These are phyloP conservation scores for Hylomyscus alleni DNA, from an alignment of 2,797 vertebrate species.

Conservation along the genomic window DNA sequence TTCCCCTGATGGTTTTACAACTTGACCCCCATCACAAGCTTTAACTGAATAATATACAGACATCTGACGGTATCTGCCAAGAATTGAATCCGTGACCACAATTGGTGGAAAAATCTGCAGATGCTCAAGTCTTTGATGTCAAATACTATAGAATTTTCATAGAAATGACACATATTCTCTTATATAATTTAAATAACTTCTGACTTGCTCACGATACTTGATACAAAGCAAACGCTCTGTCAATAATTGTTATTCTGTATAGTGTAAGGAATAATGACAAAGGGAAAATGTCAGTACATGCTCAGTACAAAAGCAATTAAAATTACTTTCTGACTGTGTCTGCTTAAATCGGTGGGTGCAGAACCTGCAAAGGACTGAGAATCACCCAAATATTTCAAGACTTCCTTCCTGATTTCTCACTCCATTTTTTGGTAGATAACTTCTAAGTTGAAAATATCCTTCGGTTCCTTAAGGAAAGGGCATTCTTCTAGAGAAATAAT, in stretches of 20 bases:
- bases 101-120: neutral
- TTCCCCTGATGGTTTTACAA: neutral
- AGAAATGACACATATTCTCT: neutral
- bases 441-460: neutral
- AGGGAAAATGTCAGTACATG: neutral
- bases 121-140: neutral
- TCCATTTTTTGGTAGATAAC: neutral
- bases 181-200: neutral
- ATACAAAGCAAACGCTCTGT: neutral
- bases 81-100: neutral
- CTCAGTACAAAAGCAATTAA: neutral
- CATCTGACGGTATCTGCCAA: too few species aligned
- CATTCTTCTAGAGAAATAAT: constrained; percentile 49
- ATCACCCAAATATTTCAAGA: neutral
- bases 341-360: neutral
- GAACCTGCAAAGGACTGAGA: neutral
- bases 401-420: neutral
- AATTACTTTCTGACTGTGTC: neutral
- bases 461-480: neutral
- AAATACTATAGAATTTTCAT: neutral
- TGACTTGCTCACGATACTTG: neutral
- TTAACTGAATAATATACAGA: neutral
- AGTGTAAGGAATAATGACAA: neutral
- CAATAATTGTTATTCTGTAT: neutral
- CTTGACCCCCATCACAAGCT: neutral